Base-by-base conservation (phyloP, 37 sponge, comb jelly and placozoan genomes). In the Tethya wilhelma region DNA sequence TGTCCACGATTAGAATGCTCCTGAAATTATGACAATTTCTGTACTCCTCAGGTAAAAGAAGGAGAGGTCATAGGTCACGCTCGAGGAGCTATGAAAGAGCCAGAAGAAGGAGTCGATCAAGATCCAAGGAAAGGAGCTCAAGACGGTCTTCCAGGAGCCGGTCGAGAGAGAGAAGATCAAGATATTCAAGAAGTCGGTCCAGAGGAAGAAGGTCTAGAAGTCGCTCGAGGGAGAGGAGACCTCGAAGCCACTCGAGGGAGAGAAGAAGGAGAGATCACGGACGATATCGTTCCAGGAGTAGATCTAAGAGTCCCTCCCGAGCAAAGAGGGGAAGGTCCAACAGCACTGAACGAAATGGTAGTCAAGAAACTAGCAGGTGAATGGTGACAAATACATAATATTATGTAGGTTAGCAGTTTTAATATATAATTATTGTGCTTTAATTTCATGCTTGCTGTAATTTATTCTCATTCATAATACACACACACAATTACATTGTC, bases 171-270 rank as follows among this genome's bases (percentile, higher is more conserved):
- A 34, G 75, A 43, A 75, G 41, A 37, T 31, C 37, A 1, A 20
- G 56, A 20, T 32, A 43, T 25, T 75, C 75, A 19, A 57, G 75
- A 56, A 75, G 75, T 28, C 32, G 73, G 14, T 73, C 73, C 22
- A 2, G 22, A 11, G 53, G 29, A 17, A 73, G 56, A 56, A 73
- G 73, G 25, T 75, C 75, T 22, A 26, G 59, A 33, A 75, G 42
- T 34, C 38, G 42, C 1, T 59, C 59, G 1, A 33, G 38, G 30
- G 70, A 69, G 3, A 69, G 73, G 53, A 73, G 73, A 22, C 56
- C n/a, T n/a, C 20, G 69, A 23, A 69, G 73, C 36, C 63, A 26
- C 22, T 60, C 63, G 28, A 60, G 63, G 28, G 63, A n/a, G 26
- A 60, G 63, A 60, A 8, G 28, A 8, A 12, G 63, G 7, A n/a